Conservation (phyloP, 2,113 vertebrate genomes). For the Thalassarche chlororhynchos region DNA sequence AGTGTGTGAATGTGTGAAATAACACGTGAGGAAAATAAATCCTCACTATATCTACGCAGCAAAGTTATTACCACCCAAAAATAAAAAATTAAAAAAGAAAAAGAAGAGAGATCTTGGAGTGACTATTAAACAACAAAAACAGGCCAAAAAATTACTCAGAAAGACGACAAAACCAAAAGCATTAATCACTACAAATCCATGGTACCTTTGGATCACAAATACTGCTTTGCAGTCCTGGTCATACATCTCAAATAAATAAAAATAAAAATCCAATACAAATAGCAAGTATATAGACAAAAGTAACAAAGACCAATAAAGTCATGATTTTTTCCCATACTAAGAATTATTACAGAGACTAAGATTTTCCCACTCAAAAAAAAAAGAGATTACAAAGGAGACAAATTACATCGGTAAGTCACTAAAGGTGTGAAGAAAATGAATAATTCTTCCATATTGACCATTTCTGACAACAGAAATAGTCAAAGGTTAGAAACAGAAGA, state of each 20-base stretch:
- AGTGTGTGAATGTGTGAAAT: not conserved
- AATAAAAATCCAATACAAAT: not conserved
- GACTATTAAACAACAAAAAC: not conserved
- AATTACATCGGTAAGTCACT: not conserved
- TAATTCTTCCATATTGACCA: not conserved
- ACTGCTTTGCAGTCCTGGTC: not conserved
- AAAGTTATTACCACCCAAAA: not conserved
- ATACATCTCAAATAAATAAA: not conserved
- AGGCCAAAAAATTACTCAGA: not conserved
- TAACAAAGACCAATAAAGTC: not conserved
- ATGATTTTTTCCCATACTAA: not conserved
- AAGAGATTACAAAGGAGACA: not conserved
- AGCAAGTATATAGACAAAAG: not conserved
- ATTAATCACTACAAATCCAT: not conserved
- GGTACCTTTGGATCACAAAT: not conserved
- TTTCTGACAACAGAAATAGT: not conserved
- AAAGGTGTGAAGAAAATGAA: not conserved
- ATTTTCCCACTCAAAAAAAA: not conserved
- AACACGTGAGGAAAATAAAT: not conserved
- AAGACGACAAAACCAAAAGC: not conserved
- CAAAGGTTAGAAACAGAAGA: not conserved
- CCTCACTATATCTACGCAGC: rapidly evolving
- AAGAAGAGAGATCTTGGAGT: not conserved
- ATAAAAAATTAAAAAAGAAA: not conserved
- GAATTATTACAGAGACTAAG: not conserved